Base-by-base conservation (phyloP, 2,113 vertebrate genomes). In the Scomber scombrus region DNA sequence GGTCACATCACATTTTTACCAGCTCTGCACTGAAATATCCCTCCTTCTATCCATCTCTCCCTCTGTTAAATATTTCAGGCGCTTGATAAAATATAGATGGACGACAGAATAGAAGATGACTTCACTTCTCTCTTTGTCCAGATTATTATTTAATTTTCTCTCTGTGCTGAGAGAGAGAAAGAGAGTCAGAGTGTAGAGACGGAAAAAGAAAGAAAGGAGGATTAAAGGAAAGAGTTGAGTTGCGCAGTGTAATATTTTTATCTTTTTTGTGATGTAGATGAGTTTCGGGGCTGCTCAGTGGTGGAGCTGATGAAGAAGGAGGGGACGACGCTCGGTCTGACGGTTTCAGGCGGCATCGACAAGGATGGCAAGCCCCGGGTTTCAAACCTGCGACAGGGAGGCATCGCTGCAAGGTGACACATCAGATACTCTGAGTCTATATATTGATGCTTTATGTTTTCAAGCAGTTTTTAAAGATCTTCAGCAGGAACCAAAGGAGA, bases 231-330 rank as follows among this genome's bases (percentile, higher is more conserved):
- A 11, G 15, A 19, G 5, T 47, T n/a, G 0, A 43, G 10, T n/a
- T 13, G 29, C 26, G 31, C 23, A n/a, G 31, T 21, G 26, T 18
- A 18, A 13, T n/a, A 0, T 31, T 15, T 52, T 73, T 7, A 21
- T 16, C 2, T 14, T 26, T 29, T 4, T 16, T 77, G 29, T 77
- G 75, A 82, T 68, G 82, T 91, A 99, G 98, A 99, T 66, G 98
- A 99, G 93, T 98, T 99, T 92, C 97, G 97, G 86, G 97, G 98
- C 85, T 97, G 96, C 82, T 97, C 97, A 3, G 90, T 97, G 82
- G 98, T 99, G 82, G 98, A 99, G 92, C 85, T 99, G 94, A 97
- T 98, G 96, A 99, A 99, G 93, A 99, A 99, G 91, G 98, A 99
- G 93, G 98, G 98, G 49, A 98, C 97, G 18, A 99, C 98, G 29